phyloP scores from a whole-genome alignment of 2,797 vertebrate species.

The Gambelia wislizenii region DNA sequence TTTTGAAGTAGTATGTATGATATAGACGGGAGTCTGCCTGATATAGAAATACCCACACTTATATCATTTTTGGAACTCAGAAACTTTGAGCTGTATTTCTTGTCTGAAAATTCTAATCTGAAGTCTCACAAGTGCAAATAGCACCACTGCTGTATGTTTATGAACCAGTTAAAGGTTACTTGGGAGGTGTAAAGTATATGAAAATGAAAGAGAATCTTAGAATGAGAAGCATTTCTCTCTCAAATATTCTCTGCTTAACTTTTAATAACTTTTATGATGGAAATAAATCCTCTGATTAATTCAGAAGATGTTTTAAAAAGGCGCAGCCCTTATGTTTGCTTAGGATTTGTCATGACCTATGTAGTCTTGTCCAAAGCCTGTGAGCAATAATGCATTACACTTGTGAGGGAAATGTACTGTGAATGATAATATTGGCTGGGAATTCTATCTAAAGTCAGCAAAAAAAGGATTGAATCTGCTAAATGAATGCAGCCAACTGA shows the following conservation, averaged over 20 bases:
- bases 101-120: neutral
- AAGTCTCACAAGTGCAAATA: neutral
- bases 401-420: slow-evolving; percentile 52
- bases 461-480: slow-evolving; percentile 52
- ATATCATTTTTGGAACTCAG: neutral
- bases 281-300: slow-evolving; percentile 57
- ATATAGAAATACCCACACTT: neutral
- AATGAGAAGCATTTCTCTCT: slow-evolving; percentile 10
- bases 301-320: slow-evolving; percentile 55
- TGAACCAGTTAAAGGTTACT: slow-evolving; percentile 35
- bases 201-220: neutral
- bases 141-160: slow-evolving; percentile 26
- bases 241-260: slow-evolving; percentile 15
- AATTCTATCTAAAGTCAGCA: slow-evolving; percentile 59
- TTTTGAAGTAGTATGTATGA: neutral
- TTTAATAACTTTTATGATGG: slow-evolving; percentile 8
- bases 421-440: slow-evolving; percentile 51
- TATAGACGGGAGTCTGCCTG: neutral
- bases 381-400: slow-evolving; percentile 59
- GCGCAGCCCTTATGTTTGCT: slow-evolving; percentile 52
- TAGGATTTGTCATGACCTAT: slow-evolving; percentile 53
- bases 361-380: slow-evolving; percentile 56
- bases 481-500: slow-evolving; percentile 53
- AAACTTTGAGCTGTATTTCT: neutral
- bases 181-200: slow-evolving; percentile 40